phyloP scores from a whole-genome alignment of 2,888 invertebrate genomes.

The Drosophila borealis region DNA sequence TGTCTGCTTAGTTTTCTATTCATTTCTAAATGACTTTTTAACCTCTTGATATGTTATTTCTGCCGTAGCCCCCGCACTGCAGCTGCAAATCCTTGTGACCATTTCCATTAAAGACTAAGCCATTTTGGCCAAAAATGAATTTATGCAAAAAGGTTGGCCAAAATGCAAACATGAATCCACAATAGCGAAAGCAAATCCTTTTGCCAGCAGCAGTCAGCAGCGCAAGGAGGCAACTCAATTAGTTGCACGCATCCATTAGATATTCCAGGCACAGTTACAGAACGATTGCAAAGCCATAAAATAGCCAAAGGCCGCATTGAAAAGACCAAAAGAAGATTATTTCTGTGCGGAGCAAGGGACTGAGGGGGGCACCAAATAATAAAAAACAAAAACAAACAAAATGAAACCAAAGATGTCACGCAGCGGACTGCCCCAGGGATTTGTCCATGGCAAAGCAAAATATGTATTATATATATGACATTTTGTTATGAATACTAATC shows the following conservation, averaged over 20 bases:
- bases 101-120: conserved; percentile 45
- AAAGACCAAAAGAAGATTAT: conserved; percentile 53
- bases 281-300: conserved; percentile 79
- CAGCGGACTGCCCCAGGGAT: conserved; percentile 70
- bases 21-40: conserved; percentile 19
- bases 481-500: conserved; percentile 83
- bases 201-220: conserved; percentile 10
- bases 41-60: conserved; percentile 9
- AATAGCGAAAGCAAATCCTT: conserved; percentile 45
- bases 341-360: conserved; percentile 24
- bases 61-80: neutral
- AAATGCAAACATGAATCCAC: conserved; percentile 47
- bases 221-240: conserved; percentile 68
- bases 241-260: conserved; percentile 77
- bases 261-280: conserved; percentile 73
- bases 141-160: conserved; percentile 52
- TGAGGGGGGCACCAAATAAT: conserved; percentile 26
- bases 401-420: conserved; percentile 68
- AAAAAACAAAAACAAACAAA: conserved; percentile 60
- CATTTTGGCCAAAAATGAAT: conserved; percentile 34
- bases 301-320: conserved; percentile 75
- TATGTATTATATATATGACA: conserved; percentile 66
- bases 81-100: conserved; percentile 1
- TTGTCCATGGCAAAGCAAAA: conserved; percentile 54
- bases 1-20: neutral